Evolutionary conservation across 2,113 vertebrate species (phyloP), one percentile per base, ranked within the genome.

Genomic region (Phalacrocorax brasilianus): DNA sequence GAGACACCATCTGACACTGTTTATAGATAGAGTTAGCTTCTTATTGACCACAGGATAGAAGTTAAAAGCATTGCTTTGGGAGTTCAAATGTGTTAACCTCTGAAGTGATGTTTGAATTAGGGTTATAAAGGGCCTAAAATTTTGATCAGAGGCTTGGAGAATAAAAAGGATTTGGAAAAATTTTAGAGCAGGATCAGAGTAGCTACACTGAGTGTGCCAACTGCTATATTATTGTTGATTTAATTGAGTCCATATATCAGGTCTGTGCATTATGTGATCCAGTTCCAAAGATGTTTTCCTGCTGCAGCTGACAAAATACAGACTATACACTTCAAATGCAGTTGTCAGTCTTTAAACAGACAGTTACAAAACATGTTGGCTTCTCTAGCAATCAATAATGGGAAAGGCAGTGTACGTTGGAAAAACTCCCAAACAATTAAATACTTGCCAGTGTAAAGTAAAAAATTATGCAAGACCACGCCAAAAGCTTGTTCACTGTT

Each of bases 1-100:
- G 98, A 98, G 98, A 97, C 98, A 98, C 97, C 97, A 98, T 98
- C 98, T 98, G 98, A 98, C 98, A 98, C 94, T 98, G 98, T 98
- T 99, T 98, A 98, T 97, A 98, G 98, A 98, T 97, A 97, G 85
- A 96, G 86, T 97, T 96, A 97, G 97, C 94, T 94, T 92, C 98
- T 97, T 98, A 98, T 77, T 98, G 97, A 98, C 98, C 97, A 98
- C 82, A 96, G 95, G 97, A 98, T 97, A 97, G 96, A 98, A 98
- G 98, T 98, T 98, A 98, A 98, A 98, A 98, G 98, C 98, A 97
- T 97, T 97, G 91, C 97, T 95, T 97, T 87, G 72, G 94, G 94
- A 98, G 96, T 97, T 97, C 96, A 97, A 97, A 98, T 78, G 97
- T 97, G 97, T 98, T 98, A 98, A 98, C 98, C 98, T 98, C 98